Evolutionary conservation across 2,797 vertebrate species (phyloP).

Genomic region (Acanthis flammea): DNA sequence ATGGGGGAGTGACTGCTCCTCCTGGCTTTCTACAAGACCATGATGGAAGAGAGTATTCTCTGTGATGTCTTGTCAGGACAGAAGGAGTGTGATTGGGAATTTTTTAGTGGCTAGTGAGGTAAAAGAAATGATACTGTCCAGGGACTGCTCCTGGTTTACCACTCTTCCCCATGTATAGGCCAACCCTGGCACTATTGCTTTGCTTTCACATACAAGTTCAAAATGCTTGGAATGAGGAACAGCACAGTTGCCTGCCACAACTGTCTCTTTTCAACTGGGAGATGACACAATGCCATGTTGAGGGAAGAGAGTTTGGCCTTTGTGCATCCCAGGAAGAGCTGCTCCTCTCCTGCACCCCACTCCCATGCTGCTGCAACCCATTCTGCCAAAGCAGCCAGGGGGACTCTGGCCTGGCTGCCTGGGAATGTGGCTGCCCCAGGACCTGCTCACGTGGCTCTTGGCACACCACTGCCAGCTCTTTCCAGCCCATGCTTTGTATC

Average conservation of each 20-base stretch:
- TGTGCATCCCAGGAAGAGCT: not conserved
- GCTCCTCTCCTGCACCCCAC: not conserved
- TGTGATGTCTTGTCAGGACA: not conserved
- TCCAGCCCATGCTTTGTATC: not conserved
- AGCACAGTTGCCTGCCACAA: not conserved
- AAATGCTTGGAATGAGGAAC: not conserved
- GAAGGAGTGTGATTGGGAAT: not conserved
- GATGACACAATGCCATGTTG: not conserved
- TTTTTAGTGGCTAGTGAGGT: not conserved
- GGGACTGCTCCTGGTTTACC: not conserved
- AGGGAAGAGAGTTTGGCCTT: not conserved
- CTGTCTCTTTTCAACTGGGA: not conserved
- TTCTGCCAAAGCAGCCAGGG: not conserved
- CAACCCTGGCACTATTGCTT: not conserved
- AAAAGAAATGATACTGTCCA: not conserved
- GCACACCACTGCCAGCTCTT: not conserved
- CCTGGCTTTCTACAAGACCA: not conserved
- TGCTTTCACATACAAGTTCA: not conserved
- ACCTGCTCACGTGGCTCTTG: not conserved
- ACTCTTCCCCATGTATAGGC: not conserved
- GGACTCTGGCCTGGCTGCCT: not conserved
- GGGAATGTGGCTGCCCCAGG: rapidly evolving
- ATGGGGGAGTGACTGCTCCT: not conserved
- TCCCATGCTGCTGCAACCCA: not conserved
- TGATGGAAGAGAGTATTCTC: not conserved